Evolutionary conservation across 2,888 invertebrate genomes (phyloP).

Genomic region (Rotaria sp.): DNA sequence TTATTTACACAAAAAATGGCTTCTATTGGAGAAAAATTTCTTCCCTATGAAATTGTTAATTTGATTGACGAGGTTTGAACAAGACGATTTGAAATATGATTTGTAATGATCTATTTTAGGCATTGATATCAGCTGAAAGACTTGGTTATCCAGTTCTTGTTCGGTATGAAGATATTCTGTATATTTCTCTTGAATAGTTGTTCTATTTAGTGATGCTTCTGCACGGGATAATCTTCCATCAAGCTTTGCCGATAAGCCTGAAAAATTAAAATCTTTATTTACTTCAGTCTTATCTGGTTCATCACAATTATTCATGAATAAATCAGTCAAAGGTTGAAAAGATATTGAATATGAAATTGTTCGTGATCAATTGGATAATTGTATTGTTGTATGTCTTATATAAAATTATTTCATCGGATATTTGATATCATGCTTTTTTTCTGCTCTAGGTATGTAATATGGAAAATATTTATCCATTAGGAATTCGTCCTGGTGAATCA

Average conservation of each 20-base stretch:
- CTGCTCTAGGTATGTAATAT: conserved; percentile 97
- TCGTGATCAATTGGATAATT: conserved; percentile 91
- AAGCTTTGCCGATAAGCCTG: conserved; percentile 83
- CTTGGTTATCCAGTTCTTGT: conserved; percentile 94
- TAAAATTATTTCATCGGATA: neutral
- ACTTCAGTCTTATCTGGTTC: conserved; percentile 53
- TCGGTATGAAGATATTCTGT: conserved; percentile 53
- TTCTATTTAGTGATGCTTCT: conserved; percentile 67
- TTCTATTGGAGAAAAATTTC: conserved; percentile 79
- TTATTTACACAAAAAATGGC: conserved; percentile 82
- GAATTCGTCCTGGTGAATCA: too few species aligned
- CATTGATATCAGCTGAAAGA: conserved; percentile 73
- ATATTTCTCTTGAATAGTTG: neutral
- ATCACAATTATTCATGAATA: conserved; percentile 71
- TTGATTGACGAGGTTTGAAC: conserved; percentile 68
- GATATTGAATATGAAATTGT: conserved; percentile 97
- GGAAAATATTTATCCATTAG: conserved; percentile 98
- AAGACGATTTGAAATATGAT: neutral
- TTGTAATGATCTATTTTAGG: conserved; percentile 56
- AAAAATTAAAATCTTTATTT: conserved; percentile 69
- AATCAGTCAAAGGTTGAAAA: conserved; percentile 96
- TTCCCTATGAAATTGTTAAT: conserved; percentile 84
- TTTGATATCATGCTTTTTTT: conserved; percentile 31
- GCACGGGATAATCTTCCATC: conserved; percentile 93
- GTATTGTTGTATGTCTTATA: conserved; percentile 70